phyloP scores from a whole-genome alignment of 2,888 invertebrate species.

The Drosophila rellima region DNA sequence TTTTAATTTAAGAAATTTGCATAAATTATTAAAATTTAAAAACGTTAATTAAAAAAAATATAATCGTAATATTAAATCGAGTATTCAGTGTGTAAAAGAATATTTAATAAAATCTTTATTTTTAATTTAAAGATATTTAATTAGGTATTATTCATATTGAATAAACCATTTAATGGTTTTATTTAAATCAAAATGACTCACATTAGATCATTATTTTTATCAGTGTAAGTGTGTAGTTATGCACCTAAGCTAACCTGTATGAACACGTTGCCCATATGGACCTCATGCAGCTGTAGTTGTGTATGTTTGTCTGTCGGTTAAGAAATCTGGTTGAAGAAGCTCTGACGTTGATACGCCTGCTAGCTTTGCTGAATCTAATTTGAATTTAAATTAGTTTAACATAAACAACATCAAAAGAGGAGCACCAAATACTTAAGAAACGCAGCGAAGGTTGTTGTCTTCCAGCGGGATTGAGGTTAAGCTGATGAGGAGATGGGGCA shows the following conservation, averaged over 20 bases:
- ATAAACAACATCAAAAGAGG: constrained; percentile 35
- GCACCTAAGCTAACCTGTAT: constrained; percentile 49
- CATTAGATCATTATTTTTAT: background rate
- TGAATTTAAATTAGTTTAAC: constrained; percentile 76
- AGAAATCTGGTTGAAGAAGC: constrained; percentile 73
- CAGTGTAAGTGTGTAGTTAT: constrained; percentile 16
- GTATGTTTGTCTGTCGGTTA: constrained; percentile 35
- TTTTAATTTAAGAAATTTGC: background rate
- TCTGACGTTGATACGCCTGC: constrained; percentile 67
- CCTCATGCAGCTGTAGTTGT: constrained; percentile 38
- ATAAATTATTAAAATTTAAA: background rate
- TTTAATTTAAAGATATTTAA: too few relatives aligned
- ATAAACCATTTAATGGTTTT: too few relatives aligned
- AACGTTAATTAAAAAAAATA: background rate
- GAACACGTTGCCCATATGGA: constrained; percentile 65
- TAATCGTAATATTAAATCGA: too few relatives aligned
- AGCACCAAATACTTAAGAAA: constrained; percentile 21
- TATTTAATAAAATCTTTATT: too few relatives aligned
- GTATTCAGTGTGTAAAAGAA: too few relatives aligned
- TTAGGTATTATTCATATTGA: background rate
- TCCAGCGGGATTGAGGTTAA: constrained; percentile 38
- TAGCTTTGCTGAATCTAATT: constrained; percentile 75
- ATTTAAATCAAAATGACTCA: background rate
- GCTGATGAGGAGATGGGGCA: constrained; percentile 8
- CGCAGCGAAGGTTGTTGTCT: constrained; percentile 33